These are phyloP conservation scores for Zosterops borbonicus DNA, from an alignment of 2,113 vertebrate species.

Conservation along the genomic window DNA sequence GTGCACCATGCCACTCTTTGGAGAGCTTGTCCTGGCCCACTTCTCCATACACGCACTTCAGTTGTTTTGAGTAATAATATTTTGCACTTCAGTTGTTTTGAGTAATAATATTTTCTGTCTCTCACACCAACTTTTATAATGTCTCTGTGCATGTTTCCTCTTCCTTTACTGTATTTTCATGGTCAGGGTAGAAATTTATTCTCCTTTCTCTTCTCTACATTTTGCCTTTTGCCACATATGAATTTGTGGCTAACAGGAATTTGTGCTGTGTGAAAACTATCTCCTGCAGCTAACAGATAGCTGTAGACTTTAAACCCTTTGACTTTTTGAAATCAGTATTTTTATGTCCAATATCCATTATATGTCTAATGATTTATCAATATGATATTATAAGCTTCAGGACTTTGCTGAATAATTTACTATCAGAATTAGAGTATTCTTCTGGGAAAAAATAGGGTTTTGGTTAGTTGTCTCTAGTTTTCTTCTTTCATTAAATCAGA, in stretches of 20 bases:
- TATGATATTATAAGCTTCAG: neutral
- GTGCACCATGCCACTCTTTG: neutral
- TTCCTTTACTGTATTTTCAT: neutral
- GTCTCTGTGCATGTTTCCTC: neutral
- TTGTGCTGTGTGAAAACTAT: neutral
- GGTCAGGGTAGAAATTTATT: neutral
- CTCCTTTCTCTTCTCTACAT: neutral
- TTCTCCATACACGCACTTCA: neutral
- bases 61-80: neutral
- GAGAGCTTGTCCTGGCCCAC: neutral
- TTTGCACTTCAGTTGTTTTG: neutral
- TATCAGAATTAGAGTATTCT: neutral
- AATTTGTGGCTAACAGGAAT: neutral
- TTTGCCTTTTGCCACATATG: neutral
- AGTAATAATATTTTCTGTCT: neutral
- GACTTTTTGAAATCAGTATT: neutral
- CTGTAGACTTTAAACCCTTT: neutral
- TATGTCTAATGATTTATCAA: neutral
- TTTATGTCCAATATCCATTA: neutral
- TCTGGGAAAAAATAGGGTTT: rapidly evolving
- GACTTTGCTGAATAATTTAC: neutral
- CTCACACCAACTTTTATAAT: neutral
- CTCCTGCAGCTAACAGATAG: neutral
- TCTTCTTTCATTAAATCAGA: neutral
- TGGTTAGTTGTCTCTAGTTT: neutral